Conservation (phyloP, 2,797 vertebrate genomes). For the Eupleurogrammus muticus region DNA sequence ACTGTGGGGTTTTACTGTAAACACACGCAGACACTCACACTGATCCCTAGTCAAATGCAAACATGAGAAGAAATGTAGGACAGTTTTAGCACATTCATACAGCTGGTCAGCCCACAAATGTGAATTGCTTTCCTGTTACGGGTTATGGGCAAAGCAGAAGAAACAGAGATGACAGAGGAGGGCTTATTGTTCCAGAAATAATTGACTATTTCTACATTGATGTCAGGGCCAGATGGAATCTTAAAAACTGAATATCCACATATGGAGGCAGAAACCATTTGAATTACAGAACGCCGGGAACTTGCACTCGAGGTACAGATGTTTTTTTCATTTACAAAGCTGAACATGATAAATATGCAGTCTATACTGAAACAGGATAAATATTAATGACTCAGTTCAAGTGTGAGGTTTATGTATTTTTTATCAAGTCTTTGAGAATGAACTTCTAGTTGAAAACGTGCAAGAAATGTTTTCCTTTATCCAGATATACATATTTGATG, state of each 20-base stretch:
- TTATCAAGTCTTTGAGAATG: slow-evolving; percentile 21
- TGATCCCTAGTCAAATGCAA: slow-evolving; percentile 34
- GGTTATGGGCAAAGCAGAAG: slow-evolving; percentile 8
- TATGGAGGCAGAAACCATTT: slow-evolving; percentile 25
- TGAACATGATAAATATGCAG: slow-evolving; percentile 13
- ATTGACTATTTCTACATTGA: slow-evolving; percentile 19
- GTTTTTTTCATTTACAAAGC: slow-evolving; percentile 30
- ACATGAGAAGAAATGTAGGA: slow-evolving; percentile 36
- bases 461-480: slow-evolving; percentile 7
- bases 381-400: slow-evolving; percentile 15
- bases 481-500: slow-evolving; percentile 1
- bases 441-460: not conserved
- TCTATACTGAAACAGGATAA: slow-evolving; percentile 1
- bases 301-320: slow-evolving; percentile 5
- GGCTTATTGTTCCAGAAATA: slow-evolving; percentile 15
- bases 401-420: slow-evolving; percentile 26
- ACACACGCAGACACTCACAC: slow-evolving; percentile 7
- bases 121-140: slow-evolving; percentile 19
- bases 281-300: slow-evolving; percentile 42
- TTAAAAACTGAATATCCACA: slow-evolving; percentile 22
- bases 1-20: slow-evolving; percentile 17
- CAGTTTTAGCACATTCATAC: slow-evolving; percentile 42
- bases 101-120: slow-evolving; percentile 33
- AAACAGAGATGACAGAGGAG: slow-evolving; percentile 10
- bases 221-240: slow-evolving; percentile 24